Conservation (phyloP, 2,888 invertebrate genomes). For the Mesochorus sp. region DNA sequence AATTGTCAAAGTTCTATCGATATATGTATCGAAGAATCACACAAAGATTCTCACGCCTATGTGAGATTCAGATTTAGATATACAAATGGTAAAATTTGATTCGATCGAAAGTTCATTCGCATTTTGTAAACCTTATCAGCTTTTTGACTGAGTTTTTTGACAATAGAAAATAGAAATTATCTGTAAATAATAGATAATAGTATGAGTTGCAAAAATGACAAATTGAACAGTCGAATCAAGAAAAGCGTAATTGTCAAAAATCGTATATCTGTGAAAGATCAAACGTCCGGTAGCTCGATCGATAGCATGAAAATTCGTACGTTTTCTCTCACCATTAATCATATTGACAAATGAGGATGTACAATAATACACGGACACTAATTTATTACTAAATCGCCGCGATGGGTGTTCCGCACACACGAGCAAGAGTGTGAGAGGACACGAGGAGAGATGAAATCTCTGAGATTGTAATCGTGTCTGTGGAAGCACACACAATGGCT, state of each 20-base stretch:
- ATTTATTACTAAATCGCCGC: conserved; percentile 1
- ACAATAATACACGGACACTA: not conserved
- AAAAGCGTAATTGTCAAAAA: too few species aligned
- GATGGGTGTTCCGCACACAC: conserved; percentile 29
- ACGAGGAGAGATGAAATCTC: conserved; percentile 24
- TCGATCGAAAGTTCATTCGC: not conserved
- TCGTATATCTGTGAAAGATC: not conserved
- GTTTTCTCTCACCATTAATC: conserved; percentile 26
- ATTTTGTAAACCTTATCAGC: too few species aligned
- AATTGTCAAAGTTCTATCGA: conserved; percentile 51
- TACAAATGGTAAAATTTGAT: not conserved
- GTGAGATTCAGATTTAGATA: not conserved
- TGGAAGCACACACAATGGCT: conserved; percentile 50
- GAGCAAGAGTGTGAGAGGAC: not conserved
- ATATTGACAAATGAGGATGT: conserved; percentile 54
- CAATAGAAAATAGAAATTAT: too few species aligned
- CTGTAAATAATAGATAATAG: too few species aligned
- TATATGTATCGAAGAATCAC: not conserved
- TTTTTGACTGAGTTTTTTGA: too few species aligned
- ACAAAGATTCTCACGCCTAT: not conserved
- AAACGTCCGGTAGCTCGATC: not conserved
- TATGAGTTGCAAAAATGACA: too few species aligned
- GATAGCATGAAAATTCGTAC: conserved; percentile 5
- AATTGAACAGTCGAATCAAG: too few species aligned
- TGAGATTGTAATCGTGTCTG: conserved; percentile 50